Percentiles rank a stretch among this genome's conserved stretches.
These are phyloP conservation scores for Moxostoma hubbsi DNA, from an alignment of 2,797 vertebrate genomes.

Conservation along the genomic window DNA sequence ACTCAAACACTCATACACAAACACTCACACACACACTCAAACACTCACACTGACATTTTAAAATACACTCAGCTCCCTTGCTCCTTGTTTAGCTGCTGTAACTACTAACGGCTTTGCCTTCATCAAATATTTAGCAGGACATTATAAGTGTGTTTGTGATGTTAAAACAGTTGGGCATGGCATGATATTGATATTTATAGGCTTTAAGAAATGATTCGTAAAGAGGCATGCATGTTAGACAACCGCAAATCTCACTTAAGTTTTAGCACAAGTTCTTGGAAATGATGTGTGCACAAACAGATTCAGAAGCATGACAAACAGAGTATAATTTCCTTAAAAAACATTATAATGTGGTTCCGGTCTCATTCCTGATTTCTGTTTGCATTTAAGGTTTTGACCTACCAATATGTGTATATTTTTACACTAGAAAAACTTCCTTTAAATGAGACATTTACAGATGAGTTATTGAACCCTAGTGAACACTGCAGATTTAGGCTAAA, in stretches of 20 bases:
- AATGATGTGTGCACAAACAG: background rate
- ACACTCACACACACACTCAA: background rate
- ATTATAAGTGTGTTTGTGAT: constrained; percentile 27
- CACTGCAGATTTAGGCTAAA: background rate
- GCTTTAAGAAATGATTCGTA: background rate
- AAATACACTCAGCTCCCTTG: constrained; percentile 39
- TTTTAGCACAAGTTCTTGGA: background rate
- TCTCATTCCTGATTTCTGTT: background rate
- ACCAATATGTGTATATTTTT: background rate
- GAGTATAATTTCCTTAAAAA: no score
- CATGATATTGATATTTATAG: background rate
- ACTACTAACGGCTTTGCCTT: constrained; percentile 48
- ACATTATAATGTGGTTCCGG: no score
- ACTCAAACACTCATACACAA: constrained; percentile 4
- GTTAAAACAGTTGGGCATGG: background rate
- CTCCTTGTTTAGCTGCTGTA: constrained; percentile 14
- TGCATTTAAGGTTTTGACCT: background rate
- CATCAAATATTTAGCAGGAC: constrained; percentile 58
- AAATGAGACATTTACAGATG: background rate
- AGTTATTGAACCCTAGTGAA: background rate
- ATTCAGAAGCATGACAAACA: background rate
- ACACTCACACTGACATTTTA: constrained; percentile 23
- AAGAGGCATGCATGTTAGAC: background rate
- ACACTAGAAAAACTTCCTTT: constrained; percentile 6
- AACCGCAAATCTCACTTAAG: background rate